Base-by-base conservation (phyloP, 2,888 invertebrate genomes). In the Uloborus plumipes region DNA sequence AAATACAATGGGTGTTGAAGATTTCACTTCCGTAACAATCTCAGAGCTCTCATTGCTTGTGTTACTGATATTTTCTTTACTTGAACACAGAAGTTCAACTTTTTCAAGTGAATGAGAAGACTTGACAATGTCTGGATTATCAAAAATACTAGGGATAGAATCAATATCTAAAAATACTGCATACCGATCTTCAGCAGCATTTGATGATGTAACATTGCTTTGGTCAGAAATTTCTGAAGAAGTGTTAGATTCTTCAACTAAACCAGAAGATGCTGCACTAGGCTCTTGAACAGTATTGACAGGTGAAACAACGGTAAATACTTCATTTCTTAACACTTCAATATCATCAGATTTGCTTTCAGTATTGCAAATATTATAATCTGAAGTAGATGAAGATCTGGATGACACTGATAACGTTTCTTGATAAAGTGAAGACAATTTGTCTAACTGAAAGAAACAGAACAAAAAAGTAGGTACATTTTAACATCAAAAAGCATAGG, bases 1-100 rank as follows among this genome's bases (percentile, higher is more conserved):
- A 91, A 97, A 97, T 87, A 96, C 94, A 91, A 95, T 31, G 16
- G 80, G 72, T n/a, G 66, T 55, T 3, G 62, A 72, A 11, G 80
- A 66, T 64, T 81, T 74, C 3, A 47, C 22, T 15, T 62, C 73
- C 26, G 53, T 31, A 51, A 20, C 65, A 11, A 58, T 22, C 6
- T 39, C 59, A 11, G 53, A 31, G 50, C 14, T 62, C 1, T 61
- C 55, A 55, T 65, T 14, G 14, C 51, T 22, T 14, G 22, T 26
- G 18, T 61, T 67, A 22, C 31, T 47, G 2, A 13, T 47, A 31
- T 20, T 22, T 11, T 49, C 61, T 39, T 39, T 39, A 39, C 39
- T 39, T 39, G 39, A 39, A 16, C 1, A 9, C n/a, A 26, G 7
- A 15, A 16, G 15, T 15, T 14, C 58, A 49, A 4, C 50, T 61